Evolutionary conservation across 1,140 invertebrate genomes (phyloP).

Genomic region (Sinonovacula constricta): DNA sequence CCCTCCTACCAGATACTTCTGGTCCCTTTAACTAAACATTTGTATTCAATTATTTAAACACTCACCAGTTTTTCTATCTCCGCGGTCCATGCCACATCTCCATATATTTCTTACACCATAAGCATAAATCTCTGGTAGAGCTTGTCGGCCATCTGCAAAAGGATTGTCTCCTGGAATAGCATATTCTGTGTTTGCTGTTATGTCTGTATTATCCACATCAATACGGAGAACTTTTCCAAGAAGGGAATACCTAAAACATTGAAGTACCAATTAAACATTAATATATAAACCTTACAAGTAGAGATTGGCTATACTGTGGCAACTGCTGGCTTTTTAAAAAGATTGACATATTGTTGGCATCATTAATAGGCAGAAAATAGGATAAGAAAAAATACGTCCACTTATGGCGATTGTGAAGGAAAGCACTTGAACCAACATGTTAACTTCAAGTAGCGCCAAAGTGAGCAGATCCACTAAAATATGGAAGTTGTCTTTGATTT

Average conservation of each 20-base stretch:
- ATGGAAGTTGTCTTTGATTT: no score
- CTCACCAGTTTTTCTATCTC: conserved; percentile 57
- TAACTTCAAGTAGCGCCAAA: no score
- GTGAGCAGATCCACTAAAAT: no score
- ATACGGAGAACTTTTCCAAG: conserved; percentile 74
- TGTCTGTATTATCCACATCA: conserved; percentile 63
- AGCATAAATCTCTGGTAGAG: conserved; percentile 71
- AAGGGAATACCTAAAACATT: conserved; percentile 58
- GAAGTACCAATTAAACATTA: no score
- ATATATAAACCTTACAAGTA: no score
- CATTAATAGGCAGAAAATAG: no score
- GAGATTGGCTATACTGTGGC: no score
- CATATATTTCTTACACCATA: conserved; percentile 75
- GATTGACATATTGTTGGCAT: no score
- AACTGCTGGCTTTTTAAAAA: no score
- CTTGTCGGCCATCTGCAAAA: conserved; percentile 50
- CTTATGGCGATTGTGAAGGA: no score
- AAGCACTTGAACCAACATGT: no score
- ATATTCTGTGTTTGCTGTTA: conserved; percentile 36
- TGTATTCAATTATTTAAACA: not conserved
- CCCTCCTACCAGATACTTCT: not conserved
- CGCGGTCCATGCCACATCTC: conserved; percentile 73
- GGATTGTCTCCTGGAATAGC: conserved; percentile 70
- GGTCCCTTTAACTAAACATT: not conserved
- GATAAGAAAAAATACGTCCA: no score